A percentile compares a stretch with the other conserved stretches of the same genome.
Conservation (phyloP, 2,888 invertebrate genomes). For the Tyria jacobaeae region DNA sequence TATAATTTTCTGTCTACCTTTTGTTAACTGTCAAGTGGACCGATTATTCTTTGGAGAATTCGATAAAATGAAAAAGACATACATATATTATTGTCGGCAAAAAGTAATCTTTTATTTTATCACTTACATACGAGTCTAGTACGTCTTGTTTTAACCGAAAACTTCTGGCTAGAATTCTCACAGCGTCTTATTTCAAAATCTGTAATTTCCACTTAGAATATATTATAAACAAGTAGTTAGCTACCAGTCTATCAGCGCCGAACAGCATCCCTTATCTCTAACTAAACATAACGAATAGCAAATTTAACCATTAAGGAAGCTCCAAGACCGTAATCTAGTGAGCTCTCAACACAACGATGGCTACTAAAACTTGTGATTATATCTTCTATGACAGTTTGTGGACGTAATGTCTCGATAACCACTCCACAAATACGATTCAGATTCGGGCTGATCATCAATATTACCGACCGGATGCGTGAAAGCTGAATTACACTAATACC, state of each 20-base stretch:
- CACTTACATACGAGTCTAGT: too few relatives aligned
- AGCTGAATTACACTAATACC: conserved; percentile 1
- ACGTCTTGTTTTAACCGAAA: neutral
- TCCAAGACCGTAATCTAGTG: conserved; percentile 38
- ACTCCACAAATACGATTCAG: conserved; percentile 42
- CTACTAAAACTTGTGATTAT: conserved; percentile 52
- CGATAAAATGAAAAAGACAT: too few relatives aligned
- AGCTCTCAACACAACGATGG: conserved; percentile 42
- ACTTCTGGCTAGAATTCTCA: too few relatives aligned
- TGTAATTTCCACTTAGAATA: too few relatives aligned
- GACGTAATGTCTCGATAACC: conserved; percentile 48
- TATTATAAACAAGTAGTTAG: neutral
- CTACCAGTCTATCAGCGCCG: neutral
- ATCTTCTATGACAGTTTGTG: conserved; percentile 49
- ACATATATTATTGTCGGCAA: too few relatives aligned
- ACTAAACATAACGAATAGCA: conserved; percentile 8
- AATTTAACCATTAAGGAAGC: conserved; percentile 15
- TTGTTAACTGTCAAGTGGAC: too few relatives aligned
- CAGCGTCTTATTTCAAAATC: too few relatives aligned
- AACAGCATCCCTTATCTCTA: neutral
- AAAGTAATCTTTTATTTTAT: too few relatives aligned
- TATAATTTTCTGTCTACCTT: too few relatives aligned
- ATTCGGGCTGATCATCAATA: conserved; percentile 32
- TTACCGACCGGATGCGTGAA: conserved; percentile 22
- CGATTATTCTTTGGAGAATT: too few relatives aligned